Percentiles rank a stretch among this genome's conserved stretches.
Conservation (phyloP, 1,140 invertebrate genomes). For the Caenorhabditis brenneri region DNA sequence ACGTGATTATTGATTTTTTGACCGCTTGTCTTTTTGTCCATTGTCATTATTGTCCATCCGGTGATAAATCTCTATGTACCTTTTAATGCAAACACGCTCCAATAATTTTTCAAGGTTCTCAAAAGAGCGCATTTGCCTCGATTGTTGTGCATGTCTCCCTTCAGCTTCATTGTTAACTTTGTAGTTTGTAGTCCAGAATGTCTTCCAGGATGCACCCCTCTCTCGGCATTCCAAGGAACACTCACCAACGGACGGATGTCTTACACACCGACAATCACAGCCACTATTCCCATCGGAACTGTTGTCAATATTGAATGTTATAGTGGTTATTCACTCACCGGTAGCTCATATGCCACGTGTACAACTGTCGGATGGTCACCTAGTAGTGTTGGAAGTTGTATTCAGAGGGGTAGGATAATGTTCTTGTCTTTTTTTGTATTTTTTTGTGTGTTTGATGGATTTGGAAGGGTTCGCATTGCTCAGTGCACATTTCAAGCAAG, state of each 20-base stretch:
- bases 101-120: too few relatives aligned
- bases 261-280: conserved; percentile 8
- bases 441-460: background rate
- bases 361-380: conserved; percentile 16
- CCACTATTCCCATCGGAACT: background rate
- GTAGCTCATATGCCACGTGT: conserved; percentile 12
- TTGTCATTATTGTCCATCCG: too few relatives aligned
- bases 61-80: too few relatives aligned
- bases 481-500: too few relatives aligned
- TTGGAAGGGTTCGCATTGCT: background rate
- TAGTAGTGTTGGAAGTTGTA: conserved; percentile 23
- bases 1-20: background rate
- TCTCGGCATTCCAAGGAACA: conserved; percentile 13
- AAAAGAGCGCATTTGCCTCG: too few relatives aligned
- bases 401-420: background rate
- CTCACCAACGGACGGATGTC: conserved; percentile 30
- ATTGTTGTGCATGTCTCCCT: too few relatives aligned
- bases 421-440: background rate
- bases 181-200: background rate
- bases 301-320: conserved; percentile 1
- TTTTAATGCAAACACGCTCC: too few relatives aligned
- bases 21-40: too few relatives aligned
- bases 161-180: too few relatives aligned
- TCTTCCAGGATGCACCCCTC: conserved; percentile 26
- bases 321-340: background rate